Conservation (phyloP, 2,113 vertebrate species). For the Nansenia antarctica region DNA sequence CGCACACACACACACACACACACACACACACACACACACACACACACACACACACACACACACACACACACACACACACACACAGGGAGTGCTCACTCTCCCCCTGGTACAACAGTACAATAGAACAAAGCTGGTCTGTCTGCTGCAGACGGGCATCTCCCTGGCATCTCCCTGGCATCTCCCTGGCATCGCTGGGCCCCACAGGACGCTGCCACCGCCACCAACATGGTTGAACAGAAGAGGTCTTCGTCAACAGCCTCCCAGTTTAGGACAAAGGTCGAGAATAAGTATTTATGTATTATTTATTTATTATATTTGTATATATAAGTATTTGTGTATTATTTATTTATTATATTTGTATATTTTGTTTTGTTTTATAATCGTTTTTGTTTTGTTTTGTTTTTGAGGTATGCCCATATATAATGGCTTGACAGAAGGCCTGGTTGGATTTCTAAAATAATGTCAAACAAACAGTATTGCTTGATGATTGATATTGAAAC, state of each 20-base stretch:
- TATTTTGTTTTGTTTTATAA: too few relatives aligned
- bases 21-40: constrained; percentile 25
- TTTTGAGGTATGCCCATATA: too few relatives aligned
- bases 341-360: background rate
- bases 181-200: constrained; percentile 33
- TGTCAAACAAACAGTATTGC: too few relatives aligned
- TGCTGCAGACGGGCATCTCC: constrained; percentile 32
- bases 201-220: constrained; percentile 50
- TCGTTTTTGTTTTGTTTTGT: too few relatives aligned
- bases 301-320: background rate
- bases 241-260: constrained; percentile 45
- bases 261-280: constrained; percentile 65
- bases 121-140: constrained; percentile 64
- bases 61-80: constrained; percentile 35
- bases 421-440: too few relatives aligned
- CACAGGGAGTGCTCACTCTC: constrained; percentile 40
- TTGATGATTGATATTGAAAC: too few relatives aligned
- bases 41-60: constrained; percentile 28
- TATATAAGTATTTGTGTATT: constrained; percentile 1
- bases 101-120: constrained; percentile 65
- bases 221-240: constrained; percentile 65
- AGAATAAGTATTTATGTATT: background rate
- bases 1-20: too few relatives aligned
- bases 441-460: too few relatives aligned
- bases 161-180: constrained; percentile 30